Conservation (phyloP, 2,113 vertebrate genomes). For the Psettodes erumei region DNA sequence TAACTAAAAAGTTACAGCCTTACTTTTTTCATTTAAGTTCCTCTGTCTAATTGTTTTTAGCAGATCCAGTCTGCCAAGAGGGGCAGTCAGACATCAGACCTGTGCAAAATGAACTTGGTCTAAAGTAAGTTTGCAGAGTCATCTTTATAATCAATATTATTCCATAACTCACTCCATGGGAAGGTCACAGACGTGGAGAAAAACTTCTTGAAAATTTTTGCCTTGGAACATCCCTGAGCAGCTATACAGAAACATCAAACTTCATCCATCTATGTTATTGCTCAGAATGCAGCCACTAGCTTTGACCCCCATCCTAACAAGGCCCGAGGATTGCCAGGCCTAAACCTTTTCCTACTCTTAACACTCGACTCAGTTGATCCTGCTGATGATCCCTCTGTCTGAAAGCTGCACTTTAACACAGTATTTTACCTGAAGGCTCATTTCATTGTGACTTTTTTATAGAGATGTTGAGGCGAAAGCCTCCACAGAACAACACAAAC, state of each 20-base stretch:
- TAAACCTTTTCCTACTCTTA: conserved; percentile 53
- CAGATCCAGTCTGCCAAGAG: conserved; percentile 61
- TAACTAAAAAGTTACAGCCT: not conserved
- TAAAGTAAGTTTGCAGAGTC: conserved; percentile 82
- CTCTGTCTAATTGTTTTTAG: conserved; percentile 7
- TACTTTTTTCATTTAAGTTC: not conserved
- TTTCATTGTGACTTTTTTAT: conserved; percentile 17
- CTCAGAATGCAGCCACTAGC: conserved; percentile 60
- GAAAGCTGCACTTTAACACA: not conserved
- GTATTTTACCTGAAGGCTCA: not conserved
- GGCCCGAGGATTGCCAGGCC: conserved; percentile 64
- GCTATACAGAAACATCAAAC: conserved; percentile 22
- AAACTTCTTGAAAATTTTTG: not conserved
- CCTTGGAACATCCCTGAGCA: conserved; percentile 50
- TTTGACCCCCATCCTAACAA: conserved; percentile 67
- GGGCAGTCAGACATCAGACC: conserved; percentile 84
- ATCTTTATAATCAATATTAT: not conserved
- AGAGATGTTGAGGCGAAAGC: conserved; percentile 44
- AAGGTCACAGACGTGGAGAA: conserved; percentile 44
- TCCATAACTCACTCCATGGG: conserved; percentile 21
- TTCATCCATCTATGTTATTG: conserved; percentile 59
- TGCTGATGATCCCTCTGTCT: conserved; percentile 43
- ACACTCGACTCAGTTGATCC: conserved; percentile 43
- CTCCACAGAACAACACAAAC: conserved; percentile 18
- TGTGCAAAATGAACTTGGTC: conserved; percentile 52